Conservation (phyloP, 2,113 vertebrate species). For the Heptranchias perlo region DNA sequence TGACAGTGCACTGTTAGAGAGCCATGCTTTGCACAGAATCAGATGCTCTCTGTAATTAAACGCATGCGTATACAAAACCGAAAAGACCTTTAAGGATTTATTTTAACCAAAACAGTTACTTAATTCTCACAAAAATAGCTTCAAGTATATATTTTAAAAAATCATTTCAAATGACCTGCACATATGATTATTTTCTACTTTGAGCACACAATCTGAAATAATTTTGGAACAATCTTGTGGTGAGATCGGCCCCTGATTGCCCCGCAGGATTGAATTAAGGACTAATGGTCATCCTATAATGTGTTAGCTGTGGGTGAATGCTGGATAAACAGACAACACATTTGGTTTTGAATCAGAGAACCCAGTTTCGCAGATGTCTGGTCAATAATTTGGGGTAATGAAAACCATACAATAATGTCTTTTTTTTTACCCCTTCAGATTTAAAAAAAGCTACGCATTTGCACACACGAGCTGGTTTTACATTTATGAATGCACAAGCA, state of each 20-base stretch:
- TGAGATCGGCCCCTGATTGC: not conserved
- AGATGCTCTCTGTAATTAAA: not conserved
- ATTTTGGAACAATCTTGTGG: conserved; percentile 21
- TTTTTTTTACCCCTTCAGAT: not conserved
- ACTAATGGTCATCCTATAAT: not conserved
- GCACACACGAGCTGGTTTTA: not conserved
- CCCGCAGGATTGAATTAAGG: not conserved
- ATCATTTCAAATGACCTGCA: not conserved
- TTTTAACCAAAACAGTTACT: conserved; percentile 14
- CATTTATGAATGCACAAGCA: too few relatives aligned
- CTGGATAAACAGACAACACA: conserved; percentile 16
- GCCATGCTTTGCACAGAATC: not conserved
- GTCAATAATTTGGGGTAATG: not conserved
- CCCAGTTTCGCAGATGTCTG: not conserved
- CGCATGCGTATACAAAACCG: not conserved
- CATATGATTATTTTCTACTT: not conserved
- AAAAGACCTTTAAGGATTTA: not conserved
- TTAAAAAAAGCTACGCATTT: not conserved
- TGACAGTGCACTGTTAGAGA: not conserved
- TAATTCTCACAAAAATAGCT: conserved; percentile 18
- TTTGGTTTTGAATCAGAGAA: not conserved
- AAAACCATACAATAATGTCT: not conserved
- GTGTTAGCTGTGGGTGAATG: not conserved
- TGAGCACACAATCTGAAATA: not conserved
- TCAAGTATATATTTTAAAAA: not conserved